Evolutionary conservation across 2,888 invertebrate species (phyloP).

Genomic region (Pheosia gnoma): DNA sequence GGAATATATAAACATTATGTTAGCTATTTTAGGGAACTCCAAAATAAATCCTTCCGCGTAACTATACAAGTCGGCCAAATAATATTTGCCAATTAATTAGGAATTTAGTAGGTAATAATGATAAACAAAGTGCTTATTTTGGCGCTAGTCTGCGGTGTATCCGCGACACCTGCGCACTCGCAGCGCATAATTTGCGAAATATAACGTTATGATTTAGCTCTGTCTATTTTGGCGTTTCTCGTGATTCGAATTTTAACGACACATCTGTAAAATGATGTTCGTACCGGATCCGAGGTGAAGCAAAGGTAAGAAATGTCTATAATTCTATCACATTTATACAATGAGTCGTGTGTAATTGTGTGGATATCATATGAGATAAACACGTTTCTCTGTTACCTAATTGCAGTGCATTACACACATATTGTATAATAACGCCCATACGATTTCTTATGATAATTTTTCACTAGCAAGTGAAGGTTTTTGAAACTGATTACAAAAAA

Average conservation of each 20-base stretch:
- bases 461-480: too few species aligned
- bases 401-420: too few species aligned
- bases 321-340: background rate
- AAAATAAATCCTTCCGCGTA: constrained; percentile 20
- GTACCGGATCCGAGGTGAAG: background rate
- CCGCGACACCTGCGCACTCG: constrained; percentile 53
- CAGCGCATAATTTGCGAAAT: constrained; percentile 39
- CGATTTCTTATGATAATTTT: too few species aligned
- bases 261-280: background rate
- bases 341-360: background rate
- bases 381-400: too few species aligned
- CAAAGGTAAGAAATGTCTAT: background rate
- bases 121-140: constrained; percentile 45
- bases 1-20: background rate
- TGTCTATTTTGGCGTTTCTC: constrained; percentile 29
- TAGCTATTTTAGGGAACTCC: constrained; percentile 8
- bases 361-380: background rate
- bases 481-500: too few species aligned
- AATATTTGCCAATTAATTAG: constrained; percentile 41
- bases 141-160: constrained; percentile 42
- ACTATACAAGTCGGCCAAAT: constrained; percentile 17
- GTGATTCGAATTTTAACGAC: background rate
- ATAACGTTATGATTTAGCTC: constrained; percentile 28
- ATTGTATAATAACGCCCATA: too few species aligned
- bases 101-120: constrained; percentile 36